Evolutionary conservation across 2,797 vertebrate species (phyloP), one percentile per base, ranked within the genome.

Genomic region (Sphenodon punctatus): DNA sequence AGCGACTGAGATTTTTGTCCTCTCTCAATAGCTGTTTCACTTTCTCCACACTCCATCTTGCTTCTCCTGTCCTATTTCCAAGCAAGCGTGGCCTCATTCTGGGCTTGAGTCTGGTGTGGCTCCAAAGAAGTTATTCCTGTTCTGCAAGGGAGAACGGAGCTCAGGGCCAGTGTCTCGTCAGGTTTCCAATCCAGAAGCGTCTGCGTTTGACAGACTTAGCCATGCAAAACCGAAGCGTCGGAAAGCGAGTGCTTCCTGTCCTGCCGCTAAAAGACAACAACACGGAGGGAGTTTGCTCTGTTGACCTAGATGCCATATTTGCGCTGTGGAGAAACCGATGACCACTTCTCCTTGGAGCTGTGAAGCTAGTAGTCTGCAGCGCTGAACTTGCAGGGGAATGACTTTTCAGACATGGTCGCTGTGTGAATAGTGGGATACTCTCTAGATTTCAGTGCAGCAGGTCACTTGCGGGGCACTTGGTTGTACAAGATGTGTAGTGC

Each of bases 1-100:
- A 30, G 53, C 27, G 17, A 10, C n/a, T 30, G 51, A 53, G n/a
- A 27, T 30, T 15, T 86, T 88, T 84, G 87, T 75, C 78, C 88
- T 82, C 0, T 48, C 70, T 51, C 51, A n/a, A 66, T 71, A 53
- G 84, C 89, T 91, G 81, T 48, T 34, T 48, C 49, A 19, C n/a
- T 27, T 32, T 27, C 30, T 51, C 14, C 30, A 49, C 17, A n/a
- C 39, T 71, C 30, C 1, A 56, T 58, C 27, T 19, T 53, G 51
- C 49, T 16, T 34, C 55, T 12, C 19, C 55, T 32, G 20, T 36
- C 36, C 30, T n/a, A 1, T 27, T 66, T 74, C 69, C 27, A 32
- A 27, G 64, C 5, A 7, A 53, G 7, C 7, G 7, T 1, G 5
- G 46, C 53, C 48, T 56, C 70, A 42, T 77, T 30, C 43, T 46